A percentile compares a stretch with the other conserved stretches of the same genome.
These are phyloP conservation scores for Augochlorella aurata DNA, from an alignment of 2,888 invertebrate species.

Conservation along the genomic window DNA sequence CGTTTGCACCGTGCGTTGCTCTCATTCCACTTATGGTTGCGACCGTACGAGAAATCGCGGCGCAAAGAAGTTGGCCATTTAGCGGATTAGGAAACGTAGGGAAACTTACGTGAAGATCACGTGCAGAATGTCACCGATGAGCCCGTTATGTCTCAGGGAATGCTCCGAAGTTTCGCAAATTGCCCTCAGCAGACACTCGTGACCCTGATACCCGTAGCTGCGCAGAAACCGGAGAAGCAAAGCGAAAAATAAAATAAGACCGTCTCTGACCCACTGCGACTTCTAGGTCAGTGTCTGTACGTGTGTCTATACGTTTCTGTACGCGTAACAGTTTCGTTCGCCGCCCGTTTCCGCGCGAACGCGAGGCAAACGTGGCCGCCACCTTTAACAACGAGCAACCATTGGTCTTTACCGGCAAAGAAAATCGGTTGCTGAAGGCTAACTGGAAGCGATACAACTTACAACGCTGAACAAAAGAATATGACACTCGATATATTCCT, in stretches of 20 bases:
- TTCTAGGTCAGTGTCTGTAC: constrained; percentile 45
- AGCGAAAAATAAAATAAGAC: constrained; percentile 54
- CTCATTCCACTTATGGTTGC: neutral
- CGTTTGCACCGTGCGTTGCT: too few species aligned
- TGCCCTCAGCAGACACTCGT: constrained; percentile 88
- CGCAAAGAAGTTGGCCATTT: neutral
- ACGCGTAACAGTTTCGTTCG: constrained; percentile 17
- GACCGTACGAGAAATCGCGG: neutral
- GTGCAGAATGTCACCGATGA: constrained; percentile 89
- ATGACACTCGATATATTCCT: too few species aligned
- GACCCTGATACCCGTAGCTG: constrained; percentile 72
- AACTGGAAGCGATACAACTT: too few species aligned
- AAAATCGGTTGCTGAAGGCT: too few species aligned
- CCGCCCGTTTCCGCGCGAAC: neutral
- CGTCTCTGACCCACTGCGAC: constrained; percentile 47
- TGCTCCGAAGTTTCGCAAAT: constrained; percentile 90
- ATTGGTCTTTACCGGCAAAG: too few species aligned
- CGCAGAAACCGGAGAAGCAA: constrained; percentile 44
- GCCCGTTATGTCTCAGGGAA: constrained; percentile 87
- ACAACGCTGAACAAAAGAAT: too few species aligned
- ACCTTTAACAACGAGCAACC: neutral
- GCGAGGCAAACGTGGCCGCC: neutral
- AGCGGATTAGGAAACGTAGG: neutral
- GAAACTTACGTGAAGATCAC: constrained; percentile 86
- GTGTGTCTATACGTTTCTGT: constrained; percentile 18